phyloP scores from a whole-genome alignment of 2,888 invertebrate genomes.

The Euzophera pinguis region DNA sequence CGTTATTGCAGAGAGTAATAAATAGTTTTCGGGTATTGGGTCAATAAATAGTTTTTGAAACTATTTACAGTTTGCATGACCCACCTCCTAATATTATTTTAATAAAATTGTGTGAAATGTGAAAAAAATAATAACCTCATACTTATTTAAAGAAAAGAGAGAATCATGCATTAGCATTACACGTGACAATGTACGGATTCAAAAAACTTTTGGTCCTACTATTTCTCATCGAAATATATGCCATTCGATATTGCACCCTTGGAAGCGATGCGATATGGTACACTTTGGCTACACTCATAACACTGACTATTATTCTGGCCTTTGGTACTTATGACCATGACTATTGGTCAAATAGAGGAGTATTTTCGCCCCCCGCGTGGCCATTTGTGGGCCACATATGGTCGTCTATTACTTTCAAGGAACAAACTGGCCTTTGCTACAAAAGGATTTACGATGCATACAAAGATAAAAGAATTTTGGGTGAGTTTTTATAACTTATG shows the following conservation, averaged over 20 bases:
- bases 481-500: slow-evolving; percentile 39
- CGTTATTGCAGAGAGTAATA: too few relatives aligned
- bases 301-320: slow-evolving; percentile 34
- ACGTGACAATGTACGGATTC: slow-evolving; percentile 60
- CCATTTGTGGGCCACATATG: slow-evolving; percentile 67
- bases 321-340: slow-evolving; percentile 66
- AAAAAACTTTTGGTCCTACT: slow-evolving; percentile 46
- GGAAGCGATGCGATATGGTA: slow-evolving; percentile 44
- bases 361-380: slow-evolving; percentile 62
- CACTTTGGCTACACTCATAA: slow-evolving; percentile 36
- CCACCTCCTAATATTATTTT: too few relatives aligned
- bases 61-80: too few relatives aligned
- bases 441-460: slow-evolving; percentile 64
- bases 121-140: too few relatives aligned
- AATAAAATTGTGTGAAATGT: too few relatives aligned
- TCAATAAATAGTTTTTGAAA: too few relatives aligned
- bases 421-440: slow-evolving; percentile 69
- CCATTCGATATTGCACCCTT: slow-evolving; percentile 52
- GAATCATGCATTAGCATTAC: slow-evolving; percentile 1
- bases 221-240: slow-evolving; percentile 46
- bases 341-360: slow-evolving; percentile 59
- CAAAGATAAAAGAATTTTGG: slow-evolving; percentile 55
- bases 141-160: neutral
- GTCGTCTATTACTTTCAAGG: slow-evolving; percentile 59
- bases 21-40: too few relatives aligned